Evolutionary conservation across 2,888 invertebrate genomes (phyloP).

Genomic region (Orthosia gothica): DNA sequence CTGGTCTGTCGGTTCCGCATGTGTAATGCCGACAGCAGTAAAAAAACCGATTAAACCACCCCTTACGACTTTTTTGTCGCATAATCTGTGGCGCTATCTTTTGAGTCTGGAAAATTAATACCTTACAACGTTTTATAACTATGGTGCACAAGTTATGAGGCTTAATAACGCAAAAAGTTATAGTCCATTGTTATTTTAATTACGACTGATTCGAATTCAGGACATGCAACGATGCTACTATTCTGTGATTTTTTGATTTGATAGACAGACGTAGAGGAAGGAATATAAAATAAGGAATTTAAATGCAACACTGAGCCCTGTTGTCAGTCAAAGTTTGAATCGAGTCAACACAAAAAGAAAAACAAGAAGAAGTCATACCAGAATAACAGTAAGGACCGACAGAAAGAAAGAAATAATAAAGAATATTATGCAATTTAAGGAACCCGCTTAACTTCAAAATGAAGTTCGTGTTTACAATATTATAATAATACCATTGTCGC

Average conservation of each 20-base stretch:
- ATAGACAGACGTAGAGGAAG: conserved; percentile 33
- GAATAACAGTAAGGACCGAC: conserved; percentile 28
- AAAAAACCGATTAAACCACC: conserved; percentile 82
- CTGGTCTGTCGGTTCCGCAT: conserved; percentile 84
- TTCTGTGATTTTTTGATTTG: conserved; percentile 32
- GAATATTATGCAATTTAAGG: conserved; percentile 54
- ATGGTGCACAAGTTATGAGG: conserved; percentile 50
- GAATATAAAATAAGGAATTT: conserved; percentile 53
- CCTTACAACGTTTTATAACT: conserved; percentile 60
- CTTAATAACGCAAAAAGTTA: conserved; percentile 51
- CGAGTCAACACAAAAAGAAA: no score
- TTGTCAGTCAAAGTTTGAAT: neutral
- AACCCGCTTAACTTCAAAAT: conserved; percentile 44
- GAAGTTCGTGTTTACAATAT: conserved; percentile 59
- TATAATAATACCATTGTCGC: conserved; percentile 59
- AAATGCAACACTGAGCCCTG: conserved; percentile 28
- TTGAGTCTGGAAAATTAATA: conserved; percentile 77
- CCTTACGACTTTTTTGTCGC: conserved; percentile 80
- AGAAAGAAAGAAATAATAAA: conserved; percentile 37
- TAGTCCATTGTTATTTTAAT: conserved; percentile 35
- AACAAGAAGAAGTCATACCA: neutral
- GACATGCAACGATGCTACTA: conserved; percentile 8
- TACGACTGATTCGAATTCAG: conserved; percentile 46
- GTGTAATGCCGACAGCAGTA: conserved; percentile 81
- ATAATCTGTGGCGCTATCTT: conserved; percentile 82